These are phyloP conservation scores for Colletes collaris DNA, from an alignment of 2,888 invertebrate species.

Conservation along the genomic window DNA sequence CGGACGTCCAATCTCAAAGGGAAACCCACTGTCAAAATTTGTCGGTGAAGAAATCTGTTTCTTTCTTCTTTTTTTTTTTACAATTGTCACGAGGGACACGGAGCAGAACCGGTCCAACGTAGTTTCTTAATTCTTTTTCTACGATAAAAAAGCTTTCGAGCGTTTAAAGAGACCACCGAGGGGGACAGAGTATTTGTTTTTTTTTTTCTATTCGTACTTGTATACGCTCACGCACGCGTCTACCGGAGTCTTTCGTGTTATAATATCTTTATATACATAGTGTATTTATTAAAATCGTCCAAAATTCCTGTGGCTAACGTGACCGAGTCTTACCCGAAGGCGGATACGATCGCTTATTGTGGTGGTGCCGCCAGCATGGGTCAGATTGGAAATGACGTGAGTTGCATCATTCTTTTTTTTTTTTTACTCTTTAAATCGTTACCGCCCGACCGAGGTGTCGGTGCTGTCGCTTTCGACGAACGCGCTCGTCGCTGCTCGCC, in stretches of 20 bases:
- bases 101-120: not conserved
- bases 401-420: constrained; percentile 55
- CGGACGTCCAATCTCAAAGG: constrained; percentile 72
- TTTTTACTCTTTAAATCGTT: not conserved
- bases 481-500: too few relatives aligned
- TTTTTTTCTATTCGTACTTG: not conserved
- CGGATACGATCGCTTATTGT: constrained; percentile 75
- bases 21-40: constrained; percentile 39
- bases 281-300: constrained; percentile 60
- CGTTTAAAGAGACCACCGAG: not conserved
- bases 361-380: constrained; percentile 79
- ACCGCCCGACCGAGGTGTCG: not conserved
- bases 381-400: constrained; percentile 82
- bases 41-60: constrained; percentile 47
- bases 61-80: not conserved
- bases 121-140: constrained; percentile 2
- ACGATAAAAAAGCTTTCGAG: constrained; percentile 12
- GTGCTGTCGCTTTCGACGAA: not conserved
- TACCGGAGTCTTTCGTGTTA: constrained; percentile 48
- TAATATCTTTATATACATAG: constrained; percentile 26
- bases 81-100: not conserved
- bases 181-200: not conserved
- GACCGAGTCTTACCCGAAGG: constrained; percentile 76
- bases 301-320: constrained; percentile 82
- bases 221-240: not conserved